Evolutionary conservation across 2,888 invertebrate genomes (phyloP).

Genomic region (Dyspetes luteomarginatus): DNA sequence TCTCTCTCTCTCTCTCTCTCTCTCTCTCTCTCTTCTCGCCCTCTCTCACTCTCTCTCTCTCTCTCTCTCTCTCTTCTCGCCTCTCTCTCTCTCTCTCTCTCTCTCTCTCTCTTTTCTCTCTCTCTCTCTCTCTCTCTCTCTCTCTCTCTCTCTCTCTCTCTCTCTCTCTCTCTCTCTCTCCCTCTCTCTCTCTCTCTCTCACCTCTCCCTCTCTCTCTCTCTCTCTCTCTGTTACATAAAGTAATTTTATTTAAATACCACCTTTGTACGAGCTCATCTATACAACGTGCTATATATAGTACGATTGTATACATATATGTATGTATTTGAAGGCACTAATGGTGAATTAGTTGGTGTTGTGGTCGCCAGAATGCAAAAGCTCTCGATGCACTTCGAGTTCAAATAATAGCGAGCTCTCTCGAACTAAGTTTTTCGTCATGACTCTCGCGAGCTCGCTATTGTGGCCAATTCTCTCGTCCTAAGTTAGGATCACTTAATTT

Average conservation of each 20-base stretch:
- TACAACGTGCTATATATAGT: slow-evolving; percentile 6
- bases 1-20: no score
- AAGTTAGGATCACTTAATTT: no score
- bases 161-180: slow-evolving; percentile 37
- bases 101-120: slow-evolving; percentile 50
- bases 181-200: neutral
- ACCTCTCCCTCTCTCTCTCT: neutral
- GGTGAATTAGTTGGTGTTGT: slow-evolving; percentile 25
- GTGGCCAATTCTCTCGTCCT: no score
- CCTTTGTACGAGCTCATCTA: slow-evolving; percentile 65
- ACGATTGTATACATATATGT: neutral
- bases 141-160: slow-evolving; percentile 43
- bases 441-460: slow-evolving; percentile 4
- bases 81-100: slow-evolving; percentile 50
- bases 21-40: no score
- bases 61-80: no score
- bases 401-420: slow-evolving; percentile 46
- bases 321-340: neutral
- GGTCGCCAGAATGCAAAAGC: slow-evolving; percentile 56
- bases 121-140: slow-evolving; percentile 49
- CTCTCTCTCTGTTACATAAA: slow-evolving; percentile 69
- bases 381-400: slow-evolving; percentile 37
- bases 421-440: slow-evolving; percentile 3
- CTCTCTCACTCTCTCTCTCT: no score
- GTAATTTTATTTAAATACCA: slow-evolving; percentile 75